Conservation (phyloP, 2,888 invertebrate species). For the Caenorhabditis sp. region DNA sequence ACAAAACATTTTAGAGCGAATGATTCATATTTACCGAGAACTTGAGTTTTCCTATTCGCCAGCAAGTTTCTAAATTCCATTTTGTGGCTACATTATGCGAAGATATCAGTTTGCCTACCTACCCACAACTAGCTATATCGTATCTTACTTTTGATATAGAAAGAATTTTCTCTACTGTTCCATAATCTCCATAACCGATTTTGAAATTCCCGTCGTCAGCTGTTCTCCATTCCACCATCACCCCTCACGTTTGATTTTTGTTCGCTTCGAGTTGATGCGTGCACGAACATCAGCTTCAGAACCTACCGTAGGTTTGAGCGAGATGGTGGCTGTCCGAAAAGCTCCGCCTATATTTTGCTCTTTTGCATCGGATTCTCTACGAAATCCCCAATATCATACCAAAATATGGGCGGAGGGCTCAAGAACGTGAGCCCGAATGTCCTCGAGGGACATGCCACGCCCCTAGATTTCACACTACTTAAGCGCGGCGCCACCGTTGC, state of each 20-base stretch:
- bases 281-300: constrained; percentile 42
- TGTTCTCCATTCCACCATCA: not conserved
- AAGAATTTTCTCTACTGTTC: no score
- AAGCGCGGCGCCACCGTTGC: constrained; percentile 13
- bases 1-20: no score
- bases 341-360: constrained; percentile 39
- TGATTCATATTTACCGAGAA: no score
- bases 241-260: constrained; percentile 32
- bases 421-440: constrained; percentile 45
- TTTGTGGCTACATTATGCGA: no score
- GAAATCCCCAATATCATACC: constrained; percentile 27
- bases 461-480: constrained; percentile 28
- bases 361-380: constrained; percentile 20
- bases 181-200: not conserved
- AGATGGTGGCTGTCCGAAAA: not conserved
- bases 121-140: not conserved
- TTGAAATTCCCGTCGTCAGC: not conserved
- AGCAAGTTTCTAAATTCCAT: no score
- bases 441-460: constrained; percentile 47
- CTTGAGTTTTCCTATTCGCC: no score
- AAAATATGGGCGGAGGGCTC: constrained; percentile 33
- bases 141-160: not conserved
- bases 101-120: no score
- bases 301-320: constrained; percentile 29
- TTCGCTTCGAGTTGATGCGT: constrained; percentile 15